A percentile compares a stretch with the other conserved stretches of the same genome.
Evolutionary conservation across 2,888 invertebrate genomes (phyloP).

Genomic region (Athetis lepigone): DNA sequence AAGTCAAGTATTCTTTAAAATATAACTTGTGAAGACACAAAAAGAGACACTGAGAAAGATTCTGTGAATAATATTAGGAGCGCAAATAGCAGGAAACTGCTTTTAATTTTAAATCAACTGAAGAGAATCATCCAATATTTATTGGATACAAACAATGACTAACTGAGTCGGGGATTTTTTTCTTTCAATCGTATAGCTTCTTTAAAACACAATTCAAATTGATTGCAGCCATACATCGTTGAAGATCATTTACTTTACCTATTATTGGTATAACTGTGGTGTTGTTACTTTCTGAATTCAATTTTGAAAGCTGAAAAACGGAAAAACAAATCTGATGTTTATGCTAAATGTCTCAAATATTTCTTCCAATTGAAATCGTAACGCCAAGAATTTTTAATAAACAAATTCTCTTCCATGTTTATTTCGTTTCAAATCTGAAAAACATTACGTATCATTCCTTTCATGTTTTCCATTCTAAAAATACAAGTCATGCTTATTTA

Average conservation of each 20-base stretch:
- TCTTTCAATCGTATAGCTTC: constrained; percentile 62
- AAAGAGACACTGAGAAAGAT: background rate
- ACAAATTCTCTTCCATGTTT: background rate
- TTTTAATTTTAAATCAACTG: constrained; percentile 11
- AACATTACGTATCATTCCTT: background rate
- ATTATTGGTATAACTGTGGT: constrained; percentile 65
- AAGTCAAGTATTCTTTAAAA: constrained; percentile 24
- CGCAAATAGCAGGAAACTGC: background rate
- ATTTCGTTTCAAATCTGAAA: background rate
- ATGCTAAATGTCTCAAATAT: background rate
- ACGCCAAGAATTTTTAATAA: background rate
- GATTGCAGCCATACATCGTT: constrained; percentile 62
- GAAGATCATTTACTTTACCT: too few relatives aligned
- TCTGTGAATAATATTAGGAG: background rate
- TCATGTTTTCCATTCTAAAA: background rate
- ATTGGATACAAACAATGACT: constrained; percentile 58
- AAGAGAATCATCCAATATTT: constrained; percentile 43
- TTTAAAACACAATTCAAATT: constrained; percentile 60
- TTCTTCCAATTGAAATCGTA: background rate
- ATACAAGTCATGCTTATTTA: background rate
- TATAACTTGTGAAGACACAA: background rate
- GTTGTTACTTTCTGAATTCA: constrained; percentile 60
- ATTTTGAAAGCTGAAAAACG: background rate
- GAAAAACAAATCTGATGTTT: background rate
- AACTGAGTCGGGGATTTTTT: constrained; percentile 57